These are phyloP conservation scores for Henricia sp. DNA, from an alignment of 53 echinoderm and acorn worm species.

Conservation along the genomic window DNA sequence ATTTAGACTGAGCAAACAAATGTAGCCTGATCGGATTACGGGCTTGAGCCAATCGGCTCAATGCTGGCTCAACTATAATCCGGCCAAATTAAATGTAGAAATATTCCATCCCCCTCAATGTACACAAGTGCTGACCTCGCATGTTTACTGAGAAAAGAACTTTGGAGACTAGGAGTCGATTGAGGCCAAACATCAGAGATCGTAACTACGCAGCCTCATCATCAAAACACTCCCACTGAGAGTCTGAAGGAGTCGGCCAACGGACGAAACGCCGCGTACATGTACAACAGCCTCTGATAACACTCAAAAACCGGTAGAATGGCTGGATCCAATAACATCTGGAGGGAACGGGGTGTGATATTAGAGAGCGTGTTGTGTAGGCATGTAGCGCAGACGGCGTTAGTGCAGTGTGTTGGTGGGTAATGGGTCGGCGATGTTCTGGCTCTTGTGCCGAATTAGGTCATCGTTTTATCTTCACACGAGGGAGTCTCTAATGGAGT, in stretches of 20 bases:
- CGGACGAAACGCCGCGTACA: background rate
- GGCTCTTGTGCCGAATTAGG: slow-evolving; percentile 23
- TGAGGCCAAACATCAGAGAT: background rate
- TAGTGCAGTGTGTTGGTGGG: background rate
- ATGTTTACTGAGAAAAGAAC: too few species aligned
- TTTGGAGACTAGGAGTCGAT: background rate
- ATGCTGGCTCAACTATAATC: too few species aligned
- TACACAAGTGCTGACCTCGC: background rate
- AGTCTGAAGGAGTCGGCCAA: background rate
- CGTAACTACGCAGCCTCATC: slow-evolving; percentile 1
- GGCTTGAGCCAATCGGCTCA: background rate
- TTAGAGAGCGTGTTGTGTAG: slow-evolving; percentile 21
- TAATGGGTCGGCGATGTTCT: background rate
- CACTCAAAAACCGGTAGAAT: background rate
- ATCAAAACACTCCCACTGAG: background rate
- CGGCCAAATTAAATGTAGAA: background rate
- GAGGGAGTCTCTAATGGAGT: background rate
- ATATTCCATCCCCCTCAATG: background rate
- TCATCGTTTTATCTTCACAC: slow-evolving; percentile 8
- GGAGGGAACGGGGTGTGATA: background rate
- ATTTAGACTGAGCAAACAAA: background rate
- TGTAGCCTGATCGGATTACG: background rate
- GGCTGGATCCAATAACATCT: slow-evolving; percentile 19
- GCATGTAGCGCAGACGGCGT: too few species aligned
- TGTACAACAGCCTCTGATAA: slow-evolving; percentile 8